phyloP scores from a whole-genome alignment of 1,140 invertebrate genomes.

The Spodoptera frugiperda region DNA sequence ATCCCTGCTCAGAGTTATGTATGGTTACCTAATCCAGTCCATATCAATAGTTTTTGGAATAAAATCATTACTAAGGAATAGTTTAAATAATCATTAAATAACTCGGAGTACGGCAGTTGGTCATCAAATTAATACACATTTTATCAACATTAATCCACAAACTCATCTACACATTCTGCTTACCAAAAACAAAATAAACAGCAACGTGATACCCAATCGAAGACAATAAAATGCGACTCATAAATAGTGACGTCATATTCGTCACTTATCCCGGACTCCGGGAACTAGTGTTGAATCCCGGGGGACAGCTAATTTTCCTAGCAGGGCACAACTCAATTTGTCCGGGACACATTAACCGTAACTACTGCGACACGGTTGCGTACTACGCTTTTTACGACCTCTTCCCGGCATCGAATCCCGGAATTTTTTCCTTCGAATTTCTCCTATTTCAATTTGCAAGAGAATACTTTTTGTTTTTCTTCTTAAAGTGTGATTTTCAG shows the following conservation, averaged over 20 bases:
- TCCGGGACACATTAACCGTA: constrained; percentile 80
- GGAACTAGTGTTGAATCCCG: constrained; percentile 55
- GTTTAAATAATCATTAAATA: no score
- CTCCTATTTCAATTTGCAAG: constrained; percentile 81
- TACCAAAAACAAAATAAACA: constrained; percentile 3
- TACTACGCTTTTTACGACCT: constrained; percentile 75
- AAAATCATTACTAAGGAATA: no score
- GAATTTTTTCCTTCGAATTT: constrained; percentile 65
- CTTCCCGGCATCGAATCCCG: constrained; percentile 68
- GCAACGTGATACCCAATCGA: constrained; percentile 20
- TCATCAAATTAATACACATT: no score
- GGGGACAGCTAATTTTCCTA: constrained; percentile 78
- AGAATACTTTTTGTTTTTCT: constrained; percentile 61
- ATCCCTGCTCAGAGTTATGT: no score
- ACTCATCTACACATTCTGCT: background rate
- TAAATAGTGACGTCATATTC: constrained; percentile 47
- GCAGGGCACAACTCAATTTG: constrained; percentile 81
- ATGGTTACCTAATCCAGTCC: no score
- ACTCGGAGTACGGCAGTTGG: no score
- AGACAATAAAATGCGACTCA: constrained; percentile 29
- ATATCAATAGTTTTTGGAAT: no score
- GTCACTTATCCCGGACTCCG: constrained; percentile 41
- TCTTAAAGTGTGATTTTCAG: constrained; percentile 6
- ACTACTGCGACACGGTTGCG: constrained; percentile 78
- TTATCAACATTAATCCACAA: no score